phyloP scores from a whole-genome alignment of 2,113 vertebrate genomes.

The Aythya baeri region DNA sequence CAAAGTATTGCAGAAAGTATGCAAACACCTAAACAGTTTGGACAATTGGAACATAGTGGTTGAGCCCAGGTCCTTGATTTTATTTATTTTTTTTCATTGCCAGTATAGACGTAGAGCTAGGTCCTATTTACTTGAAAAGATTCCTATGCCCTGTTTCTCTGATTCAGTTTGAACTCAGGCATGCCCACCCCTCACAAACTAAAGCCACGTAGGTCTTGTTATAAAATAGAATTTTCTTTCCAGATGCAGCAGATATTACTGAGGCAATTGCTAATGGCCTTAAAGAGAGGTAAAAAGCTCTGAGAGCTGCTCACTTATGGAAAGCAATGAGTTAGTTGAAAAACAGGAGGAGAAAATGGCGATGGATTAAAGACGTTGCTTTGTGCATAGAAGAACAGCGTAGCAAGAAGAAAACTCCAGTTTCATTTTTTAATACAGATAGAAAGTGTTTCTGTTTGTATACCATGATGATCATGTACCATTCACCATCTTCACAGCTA shows the following conservation, averaged over 20 bases:
- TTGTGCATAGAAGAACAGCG: not conserved
- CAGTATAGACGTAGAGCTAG: not conserved
- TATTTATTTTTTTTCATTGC: not conserved
- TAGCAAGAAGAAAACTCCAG: rapidly evolving
- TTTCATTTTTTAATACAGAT: not conserved
- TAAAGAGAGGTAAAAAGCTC: not conserved
- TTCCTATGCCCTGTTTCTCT: not conserved
- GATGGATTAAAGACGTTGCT: not conserved
- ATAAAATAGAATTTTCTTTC: not conserved
- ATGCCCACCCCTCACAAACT: not conserved
- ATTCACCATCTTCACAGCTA: not conserved
- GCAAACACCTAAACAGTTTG: not conserved
- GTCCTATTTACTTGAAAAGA: not conserved
- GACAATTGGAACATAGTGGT: not conserved
- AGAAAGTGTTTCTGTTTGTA: not conserved
- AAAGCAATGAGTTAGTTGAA: not conserved
- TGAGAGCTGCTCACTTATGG: not conserved
- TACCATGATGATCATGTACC: not conserved
- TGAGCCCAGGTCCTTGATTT: not conserved
- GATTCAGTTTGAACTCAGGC: not conserved
- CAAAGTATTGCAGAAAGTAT: not conserved
- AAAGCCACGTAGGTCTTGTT: not conserved
- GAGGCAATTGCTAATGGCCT: not conserved
- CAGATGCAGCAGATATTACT: not conserved
- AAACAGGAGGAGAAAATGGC: not conserved